Conservation (phyloP, 2,113 vertebrate genomes). For the Leptobrachium leishanense region DNA sequence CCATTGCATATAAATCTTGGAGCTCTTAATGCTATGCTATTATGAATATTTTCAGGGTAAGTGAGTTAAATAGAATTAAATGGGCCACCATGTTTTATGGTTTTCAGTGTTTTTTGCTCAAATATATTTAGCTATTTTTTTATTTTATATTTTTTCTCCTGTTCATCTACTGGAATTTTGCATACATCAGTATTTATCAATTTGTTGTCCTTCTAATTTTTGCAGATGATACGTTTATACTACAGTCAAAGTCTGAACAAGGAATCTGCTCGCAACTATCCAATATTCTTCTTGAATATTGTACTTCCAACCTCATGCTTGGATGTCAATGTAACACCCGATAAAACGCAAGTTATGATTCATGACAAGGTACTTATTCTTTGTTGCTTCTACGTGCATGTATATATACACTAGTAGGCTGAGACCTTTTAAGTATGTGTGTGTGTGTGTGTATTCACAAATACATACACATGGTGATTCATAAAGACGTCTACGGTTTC, state of each 20-base stretch:
- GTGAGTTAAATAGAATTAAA: too few relatives aligned
- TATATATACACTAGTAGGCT: too few relatives aligned
- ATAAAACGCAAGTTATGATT: constrained; percentile 91
- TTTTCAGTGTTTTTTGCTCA: neutral
- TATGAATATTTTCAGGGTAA: too few relatives aligned
- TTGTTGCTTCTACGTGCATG: neutral
- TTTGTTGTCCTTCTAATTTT: neutral
- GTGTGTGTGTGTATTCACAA: too few relatives aligned
- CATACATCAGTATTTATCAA: too few relatives aligned
- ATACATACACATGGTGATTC: too few relatives aligned
- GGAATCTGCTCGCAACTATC: constrained; percentile 75
- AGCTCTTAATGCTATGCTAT: too few relatives aligned
- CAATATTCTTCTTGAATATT: constrained; percentile 81
- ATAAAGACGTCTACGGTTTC: too few relatives aligned
- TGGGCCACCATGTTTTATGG: neutral
- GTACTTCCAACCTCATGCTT: constrained; percentile 77
- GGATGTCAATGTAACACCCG: constrained; percentile 92
- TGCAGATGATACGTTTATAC: constrained; percentile 82
- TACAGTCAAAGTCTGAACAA: constrained; percentile 71
- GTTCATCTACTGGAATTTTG: too few relatives aligned
- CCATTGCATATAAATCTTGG: too few relatives aligned
- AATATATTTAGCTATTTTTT: neutral
- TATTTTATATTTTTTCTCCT: too few relatives aligned
- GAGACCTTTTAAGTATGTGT: too few relatives aligned
- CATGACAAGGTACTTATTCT: constrained; percentile 84